Evolutionary conservation across 2,113 vertebrate genomes (phyloP), one percentile per base, ranked within the genome.

Genomic region (Salvelinus namaycush): DNA sequence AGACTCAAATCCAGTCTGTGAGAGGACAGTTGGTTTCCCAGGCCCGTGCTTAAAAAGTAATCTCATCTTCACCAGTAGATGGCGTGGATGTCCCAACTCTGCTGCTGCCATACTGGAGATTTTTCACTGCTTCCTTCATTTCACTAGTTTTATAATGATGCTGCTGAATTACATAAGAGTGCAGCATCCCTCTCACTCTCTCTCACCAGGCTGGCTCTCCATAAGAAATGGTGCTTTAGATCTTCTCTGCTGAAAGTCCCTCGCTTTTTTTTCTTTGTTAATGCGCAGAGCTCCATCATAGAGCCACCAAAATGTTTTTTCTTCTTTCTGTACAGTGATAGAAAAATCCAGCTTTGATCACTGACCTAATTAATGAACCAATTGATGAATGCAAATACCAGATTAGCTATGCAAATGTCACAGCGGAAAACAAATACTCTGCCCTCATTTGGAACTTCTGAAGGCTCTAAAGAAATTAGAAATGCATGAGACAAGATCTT

Each of bases 291-390:
- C 77, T 78, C 49, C 8, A 80, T 82, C 74, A 80, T 75, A 86
- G 76, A 78, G 80, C 31, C 74, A 80, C 68, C 64, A 80, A 84
- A 83, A 87, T 77, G 75, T 75, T 39, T 73, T 76, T 79, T 60
- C 78, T 60, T 79, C 75, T 22, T 69, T 29, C 71, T 77, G 72
- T 67, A n/a, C 12, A 83, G 75, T 78, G 82, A 87, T 84, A 77
- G 34, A 76, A 78, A 87, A 89, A 86, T 81, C 74, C 81, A 74
- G 80, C 89, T 93, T 92, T 93, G 89, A 94, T 92, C 89, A 79
- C 81, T 92, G 90, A 92, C 91, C 89, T 89, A 93, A 91, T 94
- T 94, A 93, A 90, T 90, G 83, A 84, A 90, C 84, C 86, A 84
- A 90, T 88, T 92, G 92, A 91, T 88, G 87, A 90, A 92, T 90